These are phyloP conservation scores for Sinocyclocheilus anophthalmus DNA, from an alignment of 2,113 vertebrate genomes.

Conservation along the genomic window DNA sequence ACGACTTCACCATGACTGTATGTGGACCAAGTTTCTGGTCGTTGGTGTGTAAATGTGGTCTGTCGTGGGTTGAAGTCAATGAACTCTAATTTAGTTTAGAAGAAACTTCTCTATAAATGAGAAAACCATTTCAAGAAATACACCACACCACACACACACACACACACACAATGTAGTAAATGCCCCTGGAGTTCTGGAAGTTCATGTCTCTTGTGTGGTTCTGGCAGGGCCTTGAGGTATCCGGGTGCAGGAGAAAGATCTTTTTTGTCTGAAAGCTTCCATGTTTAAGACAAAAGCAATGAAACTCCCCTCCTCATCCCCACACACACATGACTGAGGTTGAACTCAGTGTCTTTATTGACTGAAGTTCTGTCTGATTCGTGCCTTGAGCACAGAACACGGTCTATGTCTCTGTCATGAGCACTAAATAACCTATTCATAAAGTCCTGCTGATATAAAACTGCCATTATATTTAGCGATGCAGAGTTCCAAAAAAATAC, in stretches of 20 bases:
- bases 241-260: conserved; percentile 84
- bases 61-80: too few species aligned
- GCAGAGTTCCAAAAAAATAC: not conserved
- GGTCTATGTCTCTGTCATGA: conserved; percentile 34
- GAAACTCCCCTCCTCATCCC: not conserved
- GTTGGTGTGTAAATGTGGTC: too few species aligned
- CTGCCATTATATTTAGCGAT: conserved; percentile 46
- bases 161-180: not conserved
- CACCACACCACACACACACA: not conserved
- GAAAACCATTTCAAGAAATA: too few species aligned
- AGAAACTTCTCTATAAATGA: too few species aligned
- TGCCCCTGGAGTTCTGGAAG: not conserved
- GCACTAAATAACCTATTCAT: conserved; percentile 47
- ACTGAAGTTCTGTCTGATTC: not conserved
- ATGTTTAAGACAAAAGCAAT: conserved; percentile 69
- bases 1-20: too few species aligned
- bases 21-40: too few species aligned
- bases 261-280: conserved; percentile 87
- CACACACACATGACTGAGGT: not conserved
- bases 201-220: conserved; percentile 52
- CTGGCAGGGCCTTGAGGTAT: conserved; percentile 89
- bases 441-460: conserved; percentile 43
- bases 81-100: too few species aligned
- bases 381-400: not conserved
- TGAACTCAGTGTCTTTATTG: not conserved